Conservation (phyloP, 2,797 vertebrate species). For the Spheniscus humboldti region DNA sequence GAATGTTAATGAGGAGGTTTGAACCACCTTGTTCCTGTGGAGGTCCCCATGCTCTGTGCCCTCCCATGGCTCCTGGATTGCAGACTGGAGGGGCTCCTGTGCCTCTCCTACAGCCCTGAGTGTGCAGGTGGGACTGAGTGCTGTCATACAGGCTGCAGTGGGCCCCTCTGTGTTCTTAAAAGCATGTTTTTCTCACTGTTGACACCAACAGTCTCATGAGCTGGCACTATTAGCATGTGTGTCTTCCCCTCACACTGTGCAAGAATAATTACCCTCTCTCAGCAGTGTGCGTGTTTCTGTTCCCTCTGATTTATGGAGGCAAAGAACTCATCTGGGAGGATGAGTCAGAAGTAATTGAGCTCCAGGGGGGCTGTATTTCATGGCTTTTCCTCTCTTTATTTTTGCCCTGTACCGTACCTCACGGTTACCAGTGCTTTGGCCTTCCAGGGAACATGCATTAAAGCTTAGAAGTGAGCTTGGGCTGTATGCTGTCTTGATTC, state of each 20-base stretch:
- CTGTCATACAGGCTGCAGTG: neutral
- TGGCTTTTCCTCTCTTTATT: neutral
- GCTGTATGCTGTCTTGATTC: neutral
- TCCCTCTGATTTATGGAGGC: constrained; percentile 51
- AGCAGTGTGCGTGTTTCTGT: neutral
- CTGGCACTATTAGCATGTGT: neutral
- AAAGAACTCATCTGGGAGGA: constrained; percentile 44
- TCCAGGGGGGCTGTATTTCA: constrained; percentile 20
- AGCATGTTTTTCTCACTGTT: neutral
- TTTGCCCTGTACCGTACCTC: neutral
- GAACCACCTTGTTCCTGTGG: neutral
- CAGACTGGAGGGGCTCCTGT: accelerated
- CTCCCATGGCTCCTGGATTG: neutral
- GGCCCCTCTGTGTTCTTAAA: neutral
- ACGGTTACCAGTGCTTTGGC: neutral
- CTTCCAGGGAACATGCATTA: neutral
- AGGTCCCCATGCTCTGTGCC: neutral
- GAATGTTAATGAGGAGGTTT: neutral
- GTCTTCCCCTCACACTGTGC: neutral
- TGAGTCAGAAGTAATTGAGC: constrained; percentile 63
- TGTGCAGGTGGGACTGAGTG: accelerated
- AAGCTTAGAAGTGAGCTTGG: neutral
- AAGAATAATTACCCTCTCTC: constrained; percentile 48
- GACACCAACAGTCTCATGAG: neutral
- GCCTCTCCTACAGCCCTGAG: neutral